A percentile compares a stretch with the other conserved stretches of the same genome.
These are phyloP conservation scores for Procambarus clarkii DNA, from an alignment of 1,140 invertebrate genomes.

Conservation along the genomic window DNA sequence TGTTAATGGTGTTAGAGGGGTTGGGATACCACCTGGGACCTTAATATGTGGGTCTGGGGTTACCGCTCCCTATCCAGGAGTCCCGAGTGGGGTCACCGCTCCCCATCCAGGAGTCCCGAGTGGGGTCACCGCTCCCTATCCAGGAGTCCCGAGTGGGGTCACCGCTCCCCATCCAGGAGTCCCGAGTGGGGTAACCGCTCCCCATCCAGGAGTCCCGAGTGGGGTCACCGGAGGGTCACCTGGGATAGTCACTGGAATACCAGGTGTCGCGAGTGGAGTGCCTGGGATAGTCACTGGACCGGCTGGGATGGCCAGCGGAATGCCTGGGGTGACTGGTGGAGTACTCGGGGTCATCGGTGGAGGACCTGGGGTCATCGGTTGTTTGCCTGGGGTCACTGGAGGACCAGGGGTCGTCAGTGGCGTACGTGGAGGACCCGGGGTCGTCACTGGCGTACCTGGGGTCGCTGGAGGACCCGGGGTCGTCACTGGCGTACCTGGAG, in stretches of 20 bases:
- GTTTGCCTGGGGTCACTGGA: neutral
- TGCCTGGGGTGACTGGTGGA: neutral
- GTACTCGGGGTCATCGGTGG: neutral
- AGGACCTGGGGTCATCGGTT: constrained; percentile 10
- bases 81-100: too few species aligned
- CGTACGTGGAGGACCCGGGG: neutral
- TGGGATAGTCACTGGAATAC: too few species aligned
- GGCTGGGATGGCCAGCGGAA: too few species aligned
- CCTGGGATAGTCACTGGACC: neutral
- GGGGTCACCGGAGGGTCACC: too few species aligned
- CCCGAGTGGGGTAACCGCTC: too few species aligned
- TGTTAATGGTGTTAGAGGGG: neutral
- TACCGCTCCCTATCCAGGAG: neutral
- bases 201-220: too few species aligned
- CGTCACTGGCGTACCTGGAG: neutral
- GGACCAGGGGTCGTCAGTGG: neutral
- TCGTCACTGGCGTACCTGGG: neutral
- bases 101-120: too few species aligned
- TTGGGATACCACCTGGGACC: too few species aligned
- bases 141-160: neutral
- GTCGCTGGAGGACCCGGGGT: neutral
- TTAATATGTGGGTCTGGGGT: neutral
- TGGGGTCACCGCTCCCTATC: too few species aligned
- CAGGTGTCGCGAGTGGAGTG: neutral
- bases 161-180: too few species aligned